phyloP scores from a whole-genome alignment of 2,113 vertebrate species.

The Syngnathoides biaculeatus region DNA sequence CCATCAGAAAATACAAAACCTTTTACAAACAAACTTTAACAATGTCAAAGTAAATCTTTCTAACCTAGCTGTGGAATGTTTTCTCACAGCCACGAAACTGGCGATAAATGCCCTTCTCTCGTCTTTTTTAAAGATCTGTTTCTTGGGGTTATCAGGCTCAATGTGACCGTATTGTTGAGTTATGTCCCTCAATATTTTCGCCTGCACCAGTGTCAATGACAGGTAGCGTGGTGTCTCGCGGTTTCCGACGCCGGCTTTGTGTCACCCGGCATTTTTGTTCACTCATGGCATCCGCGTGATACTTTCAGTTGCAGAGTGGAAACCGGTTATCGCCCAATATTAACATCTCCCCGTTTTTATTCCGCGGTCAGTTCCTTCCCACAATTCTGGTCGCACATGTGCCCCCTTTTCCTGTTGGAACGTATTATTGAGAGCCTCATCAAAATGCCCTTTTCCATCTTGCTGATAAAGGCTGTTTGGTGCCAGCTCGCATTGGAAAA shows the following conservation, averaged over 20 bases:
- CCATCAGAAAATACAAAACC: no score
- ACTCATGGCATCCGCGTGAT: conserved; percentile 8
- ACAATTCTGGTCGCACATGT: conserved; percentile 9
- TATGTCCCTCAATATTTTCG: neutral
- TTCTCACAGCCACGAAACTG: no score
- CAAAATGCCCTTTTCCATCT: conserved; percentile 55
- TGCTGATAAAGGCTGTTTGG: conserved; percentile 56
- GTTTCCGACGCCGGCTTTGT: neutral
- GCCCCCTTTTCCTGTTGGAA: conserved; percentile 11
- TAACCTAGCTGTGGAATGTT: no score
- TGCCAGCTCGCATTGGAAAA: conserved; percentile 53
- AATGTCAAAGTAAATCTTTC: no score
- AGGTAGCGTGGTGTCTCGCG: conserved; percentile 1
- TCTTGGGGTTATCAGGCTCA: no score
- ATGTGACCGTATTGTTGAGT: no score
- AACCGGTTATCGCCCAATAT: conserved; percentile 39
- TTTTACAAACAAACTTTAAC: no score
- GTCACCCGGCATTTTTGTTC: neutral
- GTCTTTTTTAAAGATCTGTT: no score
- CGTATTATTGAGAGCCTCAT: conserved; percentile 44
- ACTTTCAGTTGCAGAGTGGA: conserved; percentile 25
- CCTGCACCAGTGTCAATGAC: neutral
- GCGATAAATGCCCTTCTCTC: no score
- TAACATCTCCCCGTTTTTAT: conserved; percentile 22
- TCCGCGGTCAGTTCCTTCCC: conserved; percentile 15